A percentile compares a stretch with the other conserved stretches of the same genome.
phyloP scores from a whole-genome alignment of 2,888 invertebrate genomes.

The Pelosia muscerda region DNA sequence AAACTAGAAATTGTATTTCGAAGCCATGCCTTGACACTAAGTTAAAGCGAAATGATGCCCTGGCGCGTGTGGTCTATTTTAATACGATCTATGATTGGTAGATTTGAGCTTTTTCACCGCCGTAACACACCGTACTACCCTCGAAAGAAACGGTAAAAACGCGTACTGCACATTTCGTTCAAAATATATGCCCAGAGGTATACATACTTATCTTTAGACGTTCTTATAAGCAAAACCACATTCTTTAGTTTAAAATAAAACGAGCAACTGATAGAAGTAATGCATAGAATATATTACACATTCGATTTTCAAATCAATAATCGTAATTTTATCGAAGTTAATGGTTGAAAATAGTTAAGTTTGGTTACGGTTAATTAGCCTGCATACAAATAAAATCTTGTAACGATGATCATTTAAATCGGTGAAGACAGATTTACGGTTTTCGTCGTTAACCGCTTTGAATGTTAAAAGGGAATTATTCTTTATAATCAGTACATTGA shows the following conservation, averaged over 20 bases:
- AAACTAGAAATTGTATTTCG: no score
- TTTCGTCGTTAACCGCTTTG: background rate
- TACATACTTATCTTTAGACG: no score
- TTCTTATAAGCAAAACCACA: background rate
- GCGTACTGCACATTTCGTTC: no score
- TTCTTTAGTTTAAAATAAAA: background rate
- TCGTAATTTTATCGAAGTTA: conserved; percentile 5
- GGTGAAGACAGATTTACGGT: background rate
- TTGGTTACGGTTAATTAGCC: background rate
- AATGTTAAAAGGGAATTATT: conserved; percentile 1
- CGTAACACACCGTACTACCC: no score
- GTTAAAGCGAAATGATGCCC: no score
- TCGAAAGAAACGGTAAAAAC: no score
- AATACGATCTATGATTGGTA: no score
- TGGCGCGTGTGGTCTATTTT: no score
- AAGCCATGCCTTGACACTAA: no score
- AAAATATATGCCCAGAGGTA: no score
- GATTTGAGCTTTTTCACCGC: no score
- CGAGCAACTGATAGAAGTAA: background rate
- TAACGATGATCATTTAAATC: conserved; percentile 9
- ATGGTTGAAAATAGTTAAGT: background rate
- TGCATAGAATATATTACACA: background rate
- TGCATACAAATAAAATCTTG: conserved; percentile 14
- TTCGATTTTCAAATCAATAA: background rate
- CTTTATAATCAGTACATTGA: background rate